A percentile compares a stretch with the other conserved stretches of the same genome.
phyloP scores from a whole-genome alignment of 2,888 invertebrate genomes.

The Cantharis lateralis region DNA sequence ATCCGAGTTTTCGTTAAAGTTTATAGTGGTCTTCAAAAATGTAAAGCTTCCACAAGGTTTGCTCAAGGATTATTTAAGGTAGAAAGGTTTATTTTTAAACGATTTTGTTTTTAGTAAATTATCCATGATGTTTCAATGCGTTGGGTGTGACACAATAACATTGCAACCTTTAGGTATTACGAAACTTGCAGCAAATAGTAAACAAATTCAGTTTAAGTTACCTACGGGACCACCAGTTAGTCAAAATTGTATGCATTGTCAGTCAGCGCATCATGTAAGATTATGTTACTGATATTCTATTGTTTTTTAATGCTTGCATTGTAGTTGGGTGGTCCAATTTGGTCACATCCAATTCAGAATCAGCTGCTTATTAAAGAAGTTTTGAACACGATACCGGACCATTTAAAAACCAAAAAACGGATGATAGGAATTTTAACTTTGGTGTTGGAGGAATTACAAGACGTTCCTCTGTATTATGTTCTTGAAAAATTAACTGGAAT shows the following conservation, averaged over 20 bases:
- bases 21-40: slow-evolving; percentile 76
- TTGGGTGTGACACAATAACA: slow-evolving; percentile 82
- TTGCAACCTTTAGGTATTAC: slow-evolving; percentile 76
- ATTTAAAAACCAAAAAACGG: slow-evolving; percentile 73
- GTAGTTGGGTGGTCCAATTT: slow-evolving; percentile 92
- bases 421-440: slow-evolving; percentile 82
- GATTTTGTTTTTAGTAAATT: slow-evolving; percentile 67
- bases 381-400: slow-evolving; percentile 55
- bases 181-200: slow-evolving; percentile 63
- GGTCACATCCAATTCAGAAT: slow-evolving; percentile 87
- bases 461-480: slow-evolving; percentile 87
- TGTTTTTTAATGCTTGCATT: slow-evolving; percentile 28
- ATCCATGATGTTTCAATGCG: slow-evolving; percentile 87
- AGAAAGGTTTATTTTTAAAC: not conserved
- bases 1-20: slow-evolving; percentile 90
- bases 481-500: slow-evolving; percentile 77
- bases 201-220: slow-evolving; percentile 66
- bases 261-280: slow-evolving; percentile 73
- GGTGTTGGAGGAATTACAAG: slow-evolving; percentile 79
- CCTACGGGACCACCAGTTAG: slow-evolving; percentile 72
- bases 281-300: slow-evolving; percentile 8
- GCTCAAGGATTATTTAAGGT: slow-evolving; percentile 2
- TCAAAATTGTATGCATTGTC: slow-evolving; percentile 75
- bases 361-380: slow-evolving; percentile 74
- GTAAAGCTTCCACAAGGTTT: slow-evolving; percentile 84